Base-by-base conservation (phyloP, 2,888 invertebrate genomes). In the Spicauda simplicius region DNA sequence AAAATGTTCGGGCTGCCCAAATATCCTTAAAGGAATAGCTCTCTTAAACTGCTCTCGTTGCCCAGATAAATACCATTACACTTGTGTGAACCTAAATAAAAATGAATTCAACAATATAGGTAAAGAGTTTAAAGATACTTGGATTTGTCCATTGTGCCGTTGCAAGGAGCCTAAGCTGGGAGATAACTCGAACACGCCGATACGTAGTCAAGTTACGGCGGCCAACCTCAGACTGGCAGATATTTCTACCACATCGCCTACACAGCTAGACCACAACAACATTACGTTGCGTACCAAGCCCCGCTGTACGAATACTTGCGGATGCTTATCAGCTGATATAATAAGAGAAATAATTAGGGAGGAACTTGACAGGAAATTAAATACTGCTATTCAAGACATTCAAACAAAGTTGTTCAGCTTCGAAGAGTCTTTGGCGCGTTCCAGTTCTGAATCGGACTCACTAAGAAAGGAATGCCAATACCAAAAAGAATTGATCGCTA, bases 1-100 rank as follows among this genome's bases (percentile, higher is more conserved):
- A 41, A 54, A 62, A 62, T 62, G 62, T 41, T 18, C 62, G 2
- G 63, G 63, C 12, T 63, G 63, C 10, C 54, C 63, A 11, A 55
- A 63, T 30, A 16, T 14, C 3, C 25, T 63, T 18, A 63, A 63
- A 19, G 63, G 63, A 48, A 48, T 53, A 25, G 37, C 55, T 4
- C 18, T 63, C 0, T 30, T 63, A 16, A 45, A 63, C 16, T 63
- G 63, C 18, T 63, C 16, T 11, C 63, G 55, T 5, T 63, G 63
- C 14, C 12, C n/a, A 8, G 62, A 62, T 62, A 62, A 62, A 45
- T 62, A 62, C 12, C 62, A 62, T 50, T 60, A 60, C 33, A 60
- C 52, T n/a, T 60, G 60, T 18, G n/a, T 52, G 52, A 60, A 60
- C 19, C 18, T 57, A 41, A 19, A 11, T 7, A 62, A 55, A n/a